phyloP scores from a whole-genome alignment of 2,888 invertebrate species.

The Heliconius cydno region DNA sequence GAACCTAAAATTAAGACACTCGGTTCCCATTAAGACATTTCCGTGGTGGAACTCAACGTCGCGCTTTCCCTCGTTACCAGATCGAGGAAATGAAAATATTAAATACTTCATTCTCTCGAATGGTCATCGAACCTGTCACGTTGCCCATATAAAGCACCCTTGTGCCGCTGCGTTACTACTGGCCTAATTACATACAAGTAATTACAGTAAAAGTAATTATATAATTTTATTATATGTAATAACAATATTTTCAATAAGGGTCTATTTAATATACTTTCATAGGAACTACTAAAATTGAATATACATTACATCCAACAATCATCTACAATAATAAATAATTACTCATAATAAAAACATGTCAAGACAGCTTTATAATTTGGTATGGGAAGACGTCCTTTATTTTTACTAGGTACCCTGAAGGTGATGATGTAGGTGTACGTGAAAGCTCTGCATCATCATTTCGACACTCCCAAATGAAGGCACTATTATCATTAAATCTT shows the following conservation, averaged over 20 bases:
- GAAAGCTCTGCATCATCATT: neutral
- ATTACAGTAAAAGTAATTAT: neutral
- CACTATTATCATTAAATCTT: neutral
- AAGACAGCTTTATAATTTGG: slow-evolving; percentile 17
- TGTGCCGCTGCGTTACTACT: no score
- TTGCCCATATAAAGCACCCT: no score
- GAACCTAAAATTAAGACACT: neutral
- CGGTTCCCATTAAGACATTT: neutral
- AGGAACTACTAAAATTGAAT: neutral
- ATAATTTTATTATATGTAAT: no score
- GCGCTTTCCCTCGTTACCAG: neutral
- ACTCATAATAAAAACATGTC: slow-evolving; percentile 1
- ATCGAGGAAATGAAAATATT: neutral
- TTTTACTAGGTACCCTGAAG: neutral
- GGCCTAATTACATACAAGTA: no score
- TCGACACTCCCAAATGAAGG: neutral
- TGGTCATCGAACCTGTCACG: no score
- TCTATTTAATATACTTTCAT: neutral
- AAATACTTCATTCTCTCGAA: no score
- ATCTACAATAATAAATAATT: slow-evolving; percentile 6
- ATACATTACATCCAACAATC: neutral
- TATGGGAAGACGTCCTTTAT: neutral
- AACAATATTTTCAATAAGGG: no score
- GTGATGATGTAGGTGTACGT: neutral
- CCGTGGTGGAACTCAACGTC: neutral